Evolutionary conservation across 2,113 vertebrate species (phyloP).

Genomic region (Esox niger): DNA sequence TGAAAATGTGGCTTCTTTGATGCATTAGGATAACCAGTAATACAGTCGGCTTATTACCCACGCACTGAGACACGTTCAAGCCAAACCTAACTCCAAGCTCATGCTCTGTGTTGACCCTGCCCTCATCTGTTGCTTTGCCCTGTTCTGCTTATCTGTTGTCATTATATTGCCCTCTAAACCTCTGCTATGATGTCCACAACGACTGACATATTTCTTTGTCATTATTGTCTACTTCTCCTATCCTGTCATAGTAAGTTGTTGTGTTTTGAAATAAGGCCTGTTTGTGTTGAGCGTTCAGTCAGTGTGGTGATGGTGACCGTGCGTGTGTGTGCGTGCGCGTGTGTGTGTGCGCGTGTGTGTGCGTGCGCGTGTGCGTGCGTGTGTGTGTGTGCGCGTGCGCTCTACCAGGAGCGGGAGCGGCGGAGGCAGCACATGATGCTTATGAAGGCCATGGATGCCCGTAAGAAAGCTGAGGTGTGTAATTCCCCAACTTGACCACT

Average conservation of each 20-base stretch:
- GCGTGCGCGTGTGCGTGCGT: conserved; percentile 41
- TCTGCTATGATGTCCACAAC: conserved; percentile 76
- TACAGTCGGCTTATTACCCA: conserved; percentile 80
- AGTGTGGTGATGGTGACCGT: conserved; percentile 54
- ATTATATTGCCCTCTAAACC: conserved; percentile 81
- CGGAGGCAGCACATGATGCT: conserved; percentile 92
- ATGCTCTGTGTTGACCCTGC: conserved; percentile 80
- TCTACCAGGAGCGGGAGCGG: conserved; percentile 87
- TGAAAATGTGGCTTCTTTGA: conserved; percentile 14
- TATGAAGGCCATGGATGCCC: conserved; percentile 91
- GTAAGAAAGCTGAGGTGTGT: conserved; percentile 91
- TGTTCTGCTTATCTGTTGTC: conserved; percentile 80
- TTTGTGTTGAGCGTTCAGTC: neutral
- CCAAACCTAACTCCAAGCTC: conserved; percentile 82
- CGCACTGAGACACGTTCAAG: conserved; percentile 82
- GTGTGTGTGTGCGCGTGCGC: conserved; percentile 52
- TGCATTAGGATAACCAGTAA: conserved; percentile 82
- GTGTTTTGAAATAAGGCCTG: neutral
- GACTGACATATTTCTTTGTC: conserved; percentile 38
- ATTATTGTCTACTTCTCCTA: conserved; percentile 61
- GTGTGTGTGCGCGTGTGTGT: conserved; percentile 41
- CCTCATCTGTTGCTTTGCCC: conserved; percentile 83
- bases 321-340: conserved; percentile 59
- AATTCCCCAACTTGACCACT: neutral
- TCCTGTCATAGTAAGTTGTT: conserved; percentile 68